A percentile compares a stretch with the other conserved stretches of the same genome.
phyloP scores from a whole-genome alignment of 1,140 invertebrate genomes.

The Lepidotrigona ventralis region DNA sequence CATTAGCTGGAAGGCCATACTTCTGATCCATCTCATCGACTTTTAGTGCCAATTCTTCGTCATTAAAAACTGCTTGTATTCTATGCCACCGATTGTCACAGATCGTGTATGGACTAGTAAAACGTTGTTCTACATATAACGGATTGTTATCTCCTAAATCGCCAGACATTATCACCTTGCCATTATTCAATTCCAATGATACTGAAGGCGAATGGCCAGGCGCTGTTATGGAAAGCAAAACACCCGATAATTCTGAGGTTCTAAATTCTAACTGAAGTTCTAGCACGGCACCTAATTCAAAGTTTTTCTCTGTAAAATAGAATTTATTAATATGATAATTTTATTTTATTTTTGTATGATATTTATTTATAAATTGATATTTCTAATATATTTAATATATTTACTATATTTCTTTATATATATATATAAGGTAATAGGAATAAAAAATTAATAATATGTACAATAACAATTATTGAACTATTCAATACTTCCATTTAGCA shows the following conservation, averaged over 20 bases:
- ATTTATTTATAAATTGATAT: too few species aligned
- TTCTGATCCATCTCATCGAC: slow-evolving; percentile 85
- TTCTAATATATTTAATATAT: not conserved
- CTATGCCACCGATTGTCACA: slow-evolving; percentile 95
- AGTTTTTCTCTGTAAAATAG: slow-evolving; percentile 83
- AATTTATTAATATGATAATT: not conserved
- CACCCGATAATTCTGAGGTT: slow-evolving; percentile 89
- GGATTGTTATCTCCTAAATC: slow-evolving; percentile 84
- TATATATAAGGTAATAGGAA: too few species aligned
- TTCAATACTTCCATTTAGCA: too few species aligned
- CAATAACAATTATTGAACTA: too few species aligned
- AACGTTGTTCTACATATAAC: slow-evolving; percentile 81
- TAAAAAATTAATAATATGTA: too few species aligned
- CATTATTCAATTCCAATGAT: slow-evolving; percentile 88
- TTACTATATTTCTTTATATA: not conserved
- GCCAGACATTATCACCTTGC: slow-evolving; percentile 87
- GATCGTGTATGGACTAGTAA: slow-evolving; percentile 84
- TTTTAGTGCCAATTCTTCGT: slow-evolving; percentile 85
- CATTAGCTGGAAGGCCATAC: slow-evolving; percentile 79
- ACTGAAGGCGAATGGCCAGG: slow-evolving; percentile 84
- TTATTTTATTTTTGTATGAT: not conserved
- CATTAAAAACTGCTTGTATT: slow-evolving; percentile 87
- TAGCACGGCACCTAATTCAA: slow-evolving; percentile 84
- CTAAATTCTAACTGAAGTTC: slow-evolving; percentile 91
- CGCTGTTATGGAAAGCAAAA: slow-evolving; percentile 88